Base-by-base conservation (phyloP, 2,888 invertebrate genomes). In the Stratiomys singularior region DNA sequence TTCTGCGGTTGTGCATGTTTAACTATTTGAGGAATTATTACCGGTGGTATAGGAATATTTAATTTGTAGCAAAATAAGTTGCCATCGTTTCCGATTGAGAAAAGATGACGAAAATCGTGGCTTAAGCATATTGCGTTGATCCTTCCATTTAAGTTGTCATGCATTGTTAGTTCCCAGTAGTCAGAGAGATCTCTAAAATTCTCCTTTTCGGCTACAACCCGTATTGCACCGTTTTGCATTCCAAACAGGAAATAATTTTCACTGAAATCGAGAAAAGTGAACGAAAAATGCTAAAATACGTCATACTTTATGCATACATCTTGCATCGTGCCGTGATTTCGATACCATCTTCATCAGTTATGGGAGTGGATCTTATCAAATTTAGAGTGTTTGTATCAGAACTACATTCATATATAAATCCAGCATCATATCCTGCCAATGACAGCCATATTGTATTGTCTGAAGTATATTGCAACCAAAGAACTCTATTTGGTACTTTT, bases 51-150 rank as follows among this genome's bases (percentile, higher is more conserved):
- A 0, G 84, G 83, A 0, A 85, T 84, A 80, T 89, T 88, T 82
- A 92, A 90, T 0, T 84, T 82, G 82, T 90, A 95, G 0, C 92
- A 89, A 83, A 96, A 95, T 72, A 95, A 88, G 83, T 95, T 94
- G 3, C 94, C 94, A 85, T 95, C 95, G 21, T 88, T 83, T 0
- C 95, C 95, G 82, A 92, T 90, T 0, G 92, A 89, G 77, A 91
- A 90, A 7, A 94, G 80, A 79, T 84, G 85, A 28, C 84, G 82
- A 0, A 84, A 83, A 84, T 94, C 91, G 76, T 86, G 87, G 82
- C 91, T 93, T 79, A 92, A 89, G 78, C 90, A 89, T 76, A 95
- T 87, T 78, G 89, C 88, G 0, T 91, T 90, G 37, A 95, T 89
- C 15, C 87, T 88, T 7, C 95, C 95, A 30, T 92, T 92, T 77